Conservation (phyloP, 2,888 invertebrate genomes). For the Tenthredo notha region DNA sequence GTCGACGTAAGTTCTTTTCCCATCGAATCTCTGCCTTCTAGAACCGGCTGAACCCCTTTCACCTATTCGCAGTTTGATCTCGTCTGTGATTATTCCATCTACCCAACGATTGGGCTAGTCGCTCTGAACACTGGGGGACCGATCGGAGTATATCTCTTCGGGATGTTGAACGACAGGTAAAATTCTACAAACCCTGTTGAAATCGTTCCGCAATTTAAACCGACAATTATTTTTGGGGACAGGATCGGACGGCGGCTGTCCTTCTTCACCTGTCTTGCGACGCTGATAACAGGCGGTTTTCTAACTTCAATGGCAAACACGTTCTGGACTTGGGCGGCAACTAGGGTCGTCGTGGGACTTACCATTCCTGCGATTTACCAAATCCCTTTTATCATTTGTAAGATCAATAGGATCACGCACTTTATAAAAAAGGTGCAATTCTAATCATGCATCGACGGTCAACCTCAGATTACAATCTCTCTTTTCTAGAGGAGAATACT, state of each 20-base stretch:
- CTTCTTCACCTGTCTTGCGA: constrained; percentile 91
- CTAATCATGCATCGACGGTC: background rate
- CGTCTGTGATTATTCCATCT: constrained; percentile 92
- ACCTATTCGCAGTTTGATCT: constrained; percentile 88
- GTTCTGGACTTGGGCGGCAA: constrained; percentile 91
- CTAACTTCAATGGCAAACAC: constrained; percentile 88
- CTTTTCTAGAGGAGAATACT: too few species aligned
- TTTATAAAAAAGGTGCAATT: constrained; percentile 8
- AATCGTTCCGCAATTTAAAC: constrained; percentile 13
- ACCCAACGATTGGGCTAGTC: constrained; percentile 92
- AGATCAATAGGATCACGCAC: constrained; percentile 75
- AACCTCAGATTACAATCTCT: background rate
- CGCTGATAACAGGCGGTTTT: constrained; percentile 89
- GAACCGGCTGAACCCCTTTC: constrained; percentile 30
- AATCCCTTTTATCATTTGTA: constrained; percentile 97
- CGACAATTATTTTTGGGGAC: constrained; percentile 52
- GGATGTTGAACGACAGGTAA: constrained; percentile 89
- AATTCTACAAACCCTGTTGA: background rate
- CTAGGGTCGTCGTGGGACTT: constrained; percentile 91
- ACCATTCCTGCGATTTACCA: constrained; percentile 96
- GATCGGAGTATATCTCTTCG: constrained; percentile 93
- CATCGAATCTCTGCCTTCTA: background rate
- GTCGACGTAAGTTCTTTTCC: constrained; percentile 84
- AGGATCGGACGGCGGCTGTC: constrained; percentile 91
- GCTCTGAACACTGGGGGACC: constrained; percentile 94